A percentile compares a stretch with the other conserved stretches of the same genome.
Conservation (phyloP, 2,797 vertebrate species). For the Hapalemur alaotrensis region DNA sequence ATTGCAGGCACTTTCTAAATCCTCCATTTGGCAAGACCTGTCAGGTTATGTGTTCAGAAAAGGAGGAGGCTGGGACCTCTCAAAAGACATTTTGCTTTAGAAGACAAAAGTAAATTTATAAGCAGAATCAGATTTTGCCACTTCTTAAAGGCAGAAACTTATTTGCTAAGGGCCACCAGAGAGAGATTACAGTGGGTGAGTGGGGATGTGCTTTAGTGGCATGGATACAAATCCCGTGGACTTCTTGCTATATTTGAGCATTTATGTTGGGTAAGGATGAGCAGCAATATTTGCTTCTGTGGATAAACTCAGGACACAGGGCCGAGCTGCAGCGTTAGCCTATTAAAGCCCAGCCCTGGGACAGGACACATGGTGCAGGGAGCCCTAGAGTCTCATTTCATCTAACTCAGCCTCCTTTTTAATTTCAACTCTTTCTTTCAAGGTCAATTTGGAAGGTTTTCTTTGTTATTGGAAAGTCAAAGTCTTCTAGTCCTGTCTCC, state of each 20-base stretch:
- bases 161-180: not conserved
- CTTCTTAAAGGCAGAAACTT: not conserved
- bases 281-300: not conserved
- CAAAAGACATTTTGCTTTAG: not conserved
- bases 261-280: not conserved
- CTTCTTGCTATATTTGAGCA: not conserved
- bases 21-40: not conserved
- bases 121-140: not conserved
- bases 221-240: not conserved
- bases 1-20: not conserved
- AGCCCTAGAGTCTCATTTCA: not conserved
- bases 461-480: not conserved
- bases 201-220: not conserved
- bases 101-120: not conserved
- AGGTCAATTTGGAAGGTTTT: not conserved
- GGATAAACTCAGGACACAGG: not conserved
- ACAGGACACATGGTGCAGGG: not conserved
- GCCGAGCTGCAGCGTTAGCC: not conserved
- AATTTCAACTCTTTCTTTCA: not conserved
- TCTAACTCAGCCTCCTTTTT: not conserved
- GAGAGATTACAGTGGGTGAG: not conserved
- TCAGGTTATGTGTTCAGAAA: not conserved
- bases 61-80: not conserved
- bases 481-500: not conserved
- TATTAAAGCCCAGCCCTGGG: accelerated